Percentiles rank a stretch among this genome's conserved stretches.
Conservation (phyloP, 2,797 vertebrate genomes). For the Amphiprion clarkii region DNA sequence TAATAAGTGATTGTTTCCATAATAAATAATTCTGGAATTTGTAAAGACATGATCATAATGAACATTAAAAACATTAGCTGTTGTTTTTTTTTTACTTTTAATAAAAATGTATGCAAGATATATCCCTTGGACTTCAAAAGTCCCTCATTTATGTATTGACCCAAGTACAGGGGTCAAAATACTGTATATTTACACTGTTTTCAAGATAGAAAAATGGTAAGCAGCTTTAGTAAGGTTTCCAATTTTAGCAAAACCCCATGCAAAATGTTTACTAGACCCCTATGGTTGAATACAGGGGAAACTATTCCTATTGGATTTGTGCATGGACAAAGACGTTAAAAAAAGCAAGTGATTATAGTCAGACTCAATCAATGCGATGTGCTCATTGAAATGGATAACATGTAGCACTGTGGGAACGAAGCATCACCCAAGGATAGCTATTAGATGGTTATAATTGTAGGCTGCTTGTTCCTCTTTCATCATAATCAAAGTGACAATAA, state of each 20-base stretch:
- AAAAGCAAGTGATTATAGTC: constrained; percentile 40
- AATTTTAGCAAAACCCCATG: too few relatives aligned
- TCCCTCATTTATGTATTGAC: too few relatives aligned
- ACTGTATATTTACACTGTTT: not conserved
- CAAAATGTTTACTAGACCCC: too few relatives aligned
- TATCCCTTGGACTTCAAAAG: too few relatives aligned
- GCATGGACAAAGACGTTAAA: not conserved
- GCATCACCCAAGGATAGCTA: constrained; percentile 67
- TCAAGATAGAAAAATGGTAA: not conserved
- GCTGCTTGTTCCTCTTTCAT: constrained; percentile 56
- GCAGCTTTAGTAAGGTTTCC: not conserved
- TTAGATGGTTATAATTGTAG: constrained; percentile 61
- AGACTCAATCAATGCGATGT: constrained; percentile 46
- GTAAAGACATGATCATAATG: too few relatives aligned
- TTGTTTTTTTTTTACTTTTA: too few relatives aligned
- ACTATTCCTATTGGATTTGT: not conserved
- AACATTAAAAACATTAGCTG: too few relatives aligned
- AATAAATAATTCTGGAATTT: too few relatives aligned
- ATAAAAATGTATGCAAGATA: too few relatives aligned
- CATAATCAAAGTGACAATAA: constrained; percentile 62
- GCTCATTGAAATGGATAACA: constrained; percentile 62
- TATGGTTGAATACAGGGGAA: not conserved
- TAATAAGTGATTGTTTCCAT: too few relatives aligned
- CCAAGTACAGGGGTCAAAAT: not conserved
- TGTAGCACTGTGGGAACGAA: constrained; percentile 18